Evolutionary conservation across 2,113 vertebrate genomes (phyloP).

Genomic region (Gila orcuttii): DNA sequence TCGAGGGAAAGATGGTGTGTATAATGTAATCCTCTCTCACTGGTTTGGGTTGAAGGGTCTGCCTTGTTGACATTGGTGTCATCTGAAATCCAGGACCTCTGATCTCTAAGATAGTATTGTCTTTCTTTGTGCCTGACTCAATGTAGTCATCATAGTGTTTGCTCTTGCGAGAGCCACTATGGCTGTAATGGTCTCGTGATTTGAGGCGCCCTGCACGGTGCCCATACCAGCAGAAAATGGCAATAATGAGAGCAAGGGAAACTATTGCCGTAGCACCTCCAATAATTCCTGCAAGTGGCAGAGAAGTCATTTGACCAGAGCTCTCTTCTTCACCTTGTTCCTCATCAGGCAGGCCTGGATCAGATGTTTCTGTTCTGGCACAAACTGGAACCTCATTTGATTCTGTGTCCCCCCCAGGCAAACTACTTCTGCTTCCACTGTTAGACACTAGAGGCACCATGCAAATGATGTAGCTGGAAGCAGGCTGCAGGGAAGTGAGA

Average conservation of each 20-base stretch:
- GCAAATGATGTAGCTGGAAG: conserved; percentile 90
- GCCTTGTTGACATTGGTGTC: conserved; percentile 84
- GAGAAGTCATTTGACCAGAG: conserved; percentile 70
- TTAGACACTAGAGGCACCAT: conserved; percentile 85
- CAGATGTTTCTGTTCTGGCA: conserved; percentile 86
- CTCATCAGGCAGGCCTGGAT: conserved; percentile 73
- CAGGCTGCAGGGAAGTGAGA: conserved; percentile 85
- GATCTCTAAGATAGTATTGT: conserved; percentile 91
- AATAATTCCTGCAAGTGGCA: conserved; percentile 87
- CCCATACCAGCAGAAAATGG: conserved; percentile 86
- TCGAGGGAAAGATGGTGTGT: conserved; percentile 92
- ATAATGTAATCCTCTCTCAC: conserved; percentile 89
- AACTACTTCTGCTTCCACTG: conserved; percentile 72
- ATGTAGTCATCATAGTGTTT: conserved; percentile 87
- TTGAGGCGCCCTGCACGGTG: conserved; percentile 83
- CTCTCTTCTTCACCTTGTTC: conserved; percentile 75
- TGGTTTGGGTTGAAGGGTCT: conserved; percentile 81
- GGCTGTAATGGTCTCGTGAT: conserved; percentile 79
- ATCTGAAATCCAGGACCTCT: conserved; percentile 87
- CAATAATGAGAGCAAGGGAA: conserved; percentile 84
- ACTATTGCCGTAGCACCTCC: conserved; percentile 86
- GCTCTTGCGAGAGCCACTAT: conserved; percentile 75
- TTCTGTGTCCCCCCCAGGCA: conserved; percentile 78
- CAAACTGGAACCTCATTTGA: conserved; percentile 85
- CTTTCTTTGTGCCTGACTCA: conserved; percentile 93